phyloP scores from a whole-genome alignment of 2,797 vertebrate species.

The Vultur gryphus region DNA sequence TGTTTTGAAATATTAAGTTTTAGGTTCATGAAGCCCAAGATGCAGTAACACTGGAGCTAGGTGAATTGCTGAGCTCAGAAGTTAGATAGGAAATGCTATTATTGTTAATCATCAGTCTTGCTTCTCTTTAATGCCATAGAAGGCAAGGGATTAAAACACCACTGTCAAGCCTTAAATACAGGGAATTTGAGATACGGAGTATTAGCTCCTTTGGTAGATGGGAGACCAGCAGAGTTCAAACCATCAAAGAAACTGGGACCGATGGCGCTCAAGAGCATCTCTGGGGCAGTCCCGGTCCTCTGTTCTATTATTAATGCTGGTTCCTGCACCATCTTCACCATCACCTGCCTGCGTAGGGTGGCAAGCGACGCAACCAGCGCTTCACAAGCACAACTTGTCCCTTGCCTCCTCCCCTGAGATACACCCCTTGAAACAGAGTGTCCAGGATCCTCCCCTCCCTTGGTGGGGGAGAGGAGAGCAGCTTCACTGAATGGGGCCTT shows the following conservation, averaged over 20 bases:
- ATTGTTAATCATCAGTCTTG: constrained; percentile 16
- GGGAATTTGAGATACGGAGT: constrained; percentile 4
- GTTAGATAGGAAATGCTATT: constrained; percentile 24
- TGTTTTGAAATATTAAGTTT: constrained; percentile 3
- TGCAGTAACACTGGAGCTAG: not conserved
- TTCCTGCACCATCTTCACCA: not conserved
- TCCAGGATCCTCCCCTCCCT: not conserved
- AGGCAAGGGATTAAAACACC: constrained; percentile 49
- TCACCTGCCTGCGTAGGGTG: accelerated
- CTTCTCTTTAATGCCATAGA: constrained; percentile 43
- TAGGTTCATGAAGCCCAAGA: not conserved
- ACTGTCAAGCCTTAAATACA: constrained; percentile 21
- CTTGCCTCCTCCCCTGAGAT: not conserved
- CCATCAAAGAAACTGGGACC: not conserved
- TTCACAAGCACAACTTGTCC: not conserved
- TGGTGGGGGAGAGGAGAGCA: not conserved
- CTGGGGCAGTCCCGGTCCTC: not conserved
- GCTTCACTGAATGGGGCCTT: not conserved
- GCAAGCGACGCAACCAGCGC: not conserved
- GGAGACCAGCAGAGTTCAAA: constrained; percentile 45
- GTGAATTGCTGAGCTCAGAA: constrained; percentile 11
- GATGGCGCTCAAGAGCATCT: not conserved
- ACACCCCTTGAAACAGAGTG: not conserved
- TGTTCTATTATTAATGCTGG: not conserved
- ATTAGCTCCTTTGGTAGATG: constrained; percentile 40